These are phyloP conservation scores for Delia radicum DNA, from an alignment of 1,140 invertebrate genomes.

Conservation along the genomic window DNA sequence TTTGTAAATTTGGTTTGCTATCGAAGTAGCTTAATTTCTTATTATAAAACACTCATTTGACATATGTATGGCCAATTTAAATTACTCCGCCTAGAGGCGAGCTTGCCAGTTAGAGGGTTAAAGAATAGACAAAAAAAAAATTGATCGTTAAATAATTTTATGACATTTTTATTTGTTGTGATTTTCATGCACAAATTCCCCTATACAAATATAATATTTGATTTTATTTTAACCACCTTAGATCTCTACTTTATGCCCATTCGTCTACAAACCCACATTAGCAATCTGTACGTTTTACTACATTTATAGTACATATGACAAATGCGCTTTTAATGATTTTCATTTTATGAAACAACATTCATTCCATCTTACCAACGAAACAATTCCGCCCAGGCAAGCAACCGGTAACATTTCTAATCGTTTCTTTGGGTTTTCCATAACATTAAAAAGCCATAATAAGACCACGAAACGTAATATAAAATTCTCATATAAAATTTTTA, in stretches of 20 bases:
- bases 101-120: too few relatives aligned
- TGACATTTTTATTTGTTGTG: neutral
- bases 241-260: too few relatives aligned
- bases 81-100: too few relatives aligned
- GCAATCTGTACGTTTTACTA: neutral
- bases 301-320: neutral
- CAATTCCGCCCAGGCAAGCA: neutral
- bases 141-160: neutral
- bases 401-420: neutral
- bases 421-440: neutral
- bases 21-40: too few relatives aligned
- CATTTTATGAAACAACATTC: neutral
- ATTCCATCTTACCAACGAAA: neutral
- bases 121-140: too few relatives aligned
- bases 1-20: too few relatives aligned
- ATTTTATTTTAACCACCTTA: neutral
- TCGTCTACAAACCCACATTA: neutral
- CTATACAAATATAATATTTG: neutral
- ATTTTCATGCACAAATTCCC: neutral
- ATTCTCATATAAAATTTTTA: neutral
- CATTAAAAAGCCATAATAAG: conserved; percentile 21
- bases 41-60: too few relatives aligned
- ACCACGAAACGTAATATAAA: conserved; percentile 4
- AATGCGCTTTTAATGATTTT: neutral
- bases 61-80: too few relatives aligned